These are phyloP conservation scores for Caenorhabditis sp. DNA, from an alignment of 2,888 invertebrate genomes.

Conservation along the genomic window DNA sequence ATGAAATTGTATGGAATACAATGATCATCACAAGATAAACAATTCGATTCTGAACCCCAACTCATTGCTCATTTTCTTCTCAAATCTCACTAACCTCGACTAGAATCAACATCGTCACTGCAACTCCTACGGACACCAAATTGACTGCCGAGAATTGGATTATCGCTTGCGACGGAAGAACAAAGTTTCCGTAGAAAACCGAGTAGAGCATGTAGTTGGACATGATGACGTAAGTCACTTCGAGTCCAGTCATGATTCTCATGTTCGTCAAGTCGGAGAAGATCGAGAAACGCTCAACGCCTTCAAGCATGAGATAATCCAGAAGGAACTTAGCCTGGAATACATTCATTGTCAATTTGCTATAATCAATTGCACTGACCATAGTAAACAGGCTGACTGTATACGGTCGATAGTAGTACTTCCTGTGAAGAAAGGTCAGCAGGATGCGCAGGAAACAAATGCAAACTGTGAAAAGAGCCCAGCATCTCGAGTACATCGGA, in stretches of 20 bases:
- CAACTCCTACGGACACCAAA: slow-evolving; percentile 20
- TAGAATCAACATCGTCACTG: slow-evolving; percentile 18
- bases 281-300: slow-evolving; percentile 39
- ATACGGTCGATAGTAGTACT: background rate
- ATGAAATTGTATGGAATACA: slow-evolving; percentile 12
- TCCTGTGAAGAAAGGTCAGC: background rate
- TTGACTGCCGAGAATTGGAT: slow-evolving; percentile 33
- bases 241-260: slow-evolving; percentile 10
- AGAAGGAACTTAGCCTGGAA: slow-evolving; percentile 31
- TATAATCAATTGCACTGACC: too few species aligned
- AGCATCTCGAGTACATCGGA: slow-evolving; percentile 17
- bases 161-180: slow-evolving; percentile 32
- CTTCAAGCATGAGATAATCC: slow-evolving; percentile 50
- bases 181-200: slow-evolving; percentile 39
- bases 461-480: slow-evolving; percentile 8
- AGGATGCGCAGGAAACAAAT: background rate
- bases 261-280: slow-evolving; percentile 22
- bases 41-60: slow-evolving; percentile 20
- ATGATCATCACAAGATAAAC: slow-evolving; percentile 2
- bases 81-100: slow-evolving; percentile 15
- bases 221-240: slow-evolving; percentile 35
- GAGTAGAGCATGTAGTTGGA: slow-evolving; percentile 47
- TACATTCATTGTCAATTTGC: too few species aligned
- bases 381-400: slow-evolving; percentile 9
- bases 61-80: background rate